Conservation (phyloP, 2,888 invertebrate species). For the Platycnemis pennipes region DNA sequence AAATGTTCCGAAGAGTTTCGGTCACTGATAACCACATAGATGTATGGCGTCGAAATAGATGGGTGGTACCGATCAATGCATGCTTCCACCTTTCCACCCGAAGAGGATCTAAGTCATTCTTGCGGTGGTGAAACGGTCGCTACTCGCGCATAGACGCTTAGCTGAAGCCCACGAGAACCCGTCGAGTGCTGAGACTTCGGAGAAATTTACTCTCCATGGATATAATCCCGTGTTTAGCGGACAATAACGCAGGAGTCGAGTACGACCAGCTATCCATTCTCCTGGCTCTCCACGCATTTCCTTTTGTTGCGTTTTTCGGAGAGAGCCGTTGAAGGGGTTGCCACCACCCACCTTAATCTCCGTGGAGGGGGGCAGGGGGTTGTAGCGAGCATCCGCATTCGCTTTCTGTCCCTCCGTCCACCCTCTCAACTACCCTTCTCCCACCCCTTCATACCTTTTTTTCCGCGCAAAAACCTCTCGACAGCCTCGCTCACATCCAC, state of each 20-base stretch:
- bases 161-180: too few species aligned
- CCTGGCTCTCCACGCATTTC: neutral
- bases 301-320: conserved; percentile 12
- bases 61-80: too few species aligned
- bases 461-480: neutral
- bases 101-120: neutral
- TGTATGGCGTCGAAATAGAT: too few species aligned
- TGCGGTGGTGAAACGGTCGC: neutral
- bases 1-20: too few species aligned
- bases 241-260: neutral
- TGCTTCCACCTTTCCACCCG: too few species aligned
- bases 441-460: too few species aligned
- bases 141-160: neutral
- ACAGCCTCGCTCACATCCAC: neutral
- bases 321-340: neutral
- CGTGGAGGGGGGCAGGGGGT: neutral
- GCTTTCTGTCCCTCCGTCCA: too few species aligned
- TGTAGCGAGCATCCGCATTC: too few species aligned
- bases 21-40: too few species aligned
- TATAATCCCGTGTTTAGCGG: neutral
- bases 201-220: neutral
- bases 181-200: too few species aligned
- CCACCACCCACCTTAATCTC: neutral
- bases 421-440: too few species aligned
- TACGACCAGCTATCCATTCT: neutral